Base-by-base conservation (phyloP, 2,797 vertebrate species). In the Esox masquinongy region DNA sequence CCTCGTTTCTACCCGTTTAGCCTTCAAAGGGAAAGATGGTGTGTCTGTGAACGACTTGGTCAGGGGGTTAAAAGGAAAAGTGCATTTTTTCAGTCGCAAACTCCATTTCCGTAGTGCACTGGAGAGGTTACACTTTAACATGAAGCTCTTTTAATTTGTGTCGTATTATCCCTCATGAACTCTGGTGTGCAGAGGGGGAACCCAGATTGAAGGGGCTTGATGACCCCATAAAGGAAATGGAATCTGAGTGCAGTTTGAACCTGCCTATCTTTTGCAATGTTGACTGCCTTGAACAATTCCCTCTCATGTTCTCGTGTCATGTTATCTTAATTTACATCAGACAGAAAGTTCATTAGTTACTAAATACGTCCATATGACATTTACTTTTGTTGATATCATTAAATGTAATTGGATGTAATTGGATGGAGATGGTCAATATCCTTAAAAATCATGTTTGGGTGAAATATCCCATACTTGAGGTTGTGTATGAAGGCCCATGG, bases 101-200 rank as follows among this genome's bases (percentile, higher is more conserved):
- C 92, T 94, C 92, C 91, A 93, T 95, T 94, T 94, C 90, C 90
- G 87, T 88, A 90, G 91, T 92, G 91, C 93, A 86, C 90, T 92
- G 84, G 86, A 90, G 88, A 93, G 90, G 91, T 89, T 89, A 86
- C 73, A 84, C 86, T 88, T 91, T 88, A 87, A 26, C 83, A 89
- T 90, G 89, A 93, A 89, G 90, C 88, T 83, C 68, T 84, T 93
- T 93, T 93, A 92, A 92, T 93, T 90, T 88, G 86, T 87, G 77
- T 86, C 90, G 87, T 90, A 88, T 59, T 90, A 86, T 89, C 89
- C 85, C 88, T 85, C 79, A 26, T 34, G 16, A 84, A 84, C 88
- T 83, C 80, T 67, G 76, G 16, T 77, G 75, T 77, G 59, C 75
- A 70, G 50, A 53, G 80, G 64, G 74, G 66, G 19, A 79, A 77